Base-by-base conservation (phyloP, 2,888 invertebrate species). In the Pseudococcus longispinus region DNA sequence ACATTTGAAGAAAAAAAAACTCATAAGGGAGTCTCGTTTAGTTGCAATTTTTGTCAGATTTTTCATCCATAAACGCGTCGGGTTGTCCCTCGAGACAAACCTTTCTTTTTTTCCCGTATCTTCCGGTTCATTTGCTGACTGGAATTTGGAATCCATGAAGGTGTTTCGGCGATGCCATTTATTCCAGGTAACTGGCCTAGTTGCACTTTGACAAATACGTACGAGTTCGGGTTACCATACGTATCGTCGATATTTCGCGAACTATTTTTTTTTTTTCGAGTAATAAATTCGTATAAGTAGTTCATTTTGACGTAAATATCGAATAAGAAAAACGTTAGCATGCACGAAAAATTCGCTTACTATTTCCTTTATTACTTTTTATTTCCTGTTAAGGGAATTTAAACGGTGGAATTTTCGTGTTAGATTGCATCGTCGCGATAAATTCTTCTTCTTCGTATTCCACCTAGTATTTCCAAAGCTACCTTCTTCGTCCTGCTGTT, bases 321-420 rank as follows among this genome's bases (percentile, higher is more conserved):
- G 70, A 70, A 37, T 37, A 70, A 70, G 29, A 70, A 70, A 70
- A 29, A 70, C 70, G 29, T 70, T 70, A 70, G 70, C 70, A 70
- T 70, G 70, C 70, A 70, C 29, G 70, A 70, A 70, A 70, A 70
- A 70, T 70, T 70, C 70, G 70, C 70, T 70, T 70, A 70, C 70
- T 70, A 29, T 70, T 70, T 70, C 70, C 70, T 70, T 70, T 70
- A 70, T 70, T 70, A 70, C 70, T 70, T 70, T 70, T 70, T 70
- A 70, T 70, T 70, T 70, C 70, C 70, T 70, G 70, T 70, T 29
- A 1, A 29, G 29, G 70, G 70, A 70, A 70, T 70, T 70, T 29
- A 70, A 70, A 29, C 70, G 70, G 70, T 70, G 70, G 13, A 70
- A 70, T 70, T 70, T 70, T 70, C 70, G 70, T 70, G 70, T 70